These are phyloP conservation scores for Phenacoccus solenopsis DNA, from an alignment of 1,140 invertebrate genomes.

Conservation along the genomic window DNA sequence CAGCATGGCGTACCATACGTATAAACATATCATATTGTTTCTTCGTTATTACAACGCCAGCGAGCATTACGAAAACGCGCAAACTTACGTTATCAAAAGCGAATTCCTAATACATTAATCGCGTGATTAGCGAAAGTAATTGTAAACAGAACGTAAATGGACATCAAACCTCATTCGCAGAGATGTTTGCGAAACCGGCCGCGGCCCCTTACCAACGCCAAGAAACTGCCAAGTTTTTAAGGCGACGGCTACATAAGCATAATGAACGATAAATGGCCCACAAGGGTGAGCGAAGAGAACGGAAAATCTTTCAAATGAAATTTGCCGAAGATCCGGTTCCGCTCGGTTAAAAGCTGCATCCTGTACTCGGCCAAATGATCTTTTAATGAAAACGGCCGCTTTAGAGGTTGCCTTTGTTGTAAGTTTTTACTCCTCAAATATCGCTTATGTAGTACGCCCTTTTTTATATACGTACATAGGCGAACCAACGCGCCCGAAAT, in stretches of 20 bases:
- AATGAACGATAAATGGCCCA: background rate
- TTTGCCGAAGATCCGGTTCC: slow-evolving; percentile 12
- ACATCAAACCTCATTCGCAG: background rate
- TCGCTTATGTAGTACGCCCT: background rate
- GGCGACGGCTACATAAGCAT: background rate
- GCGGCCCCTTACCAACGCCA: background rate
- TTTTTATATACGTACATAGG: too few relatives aligned
- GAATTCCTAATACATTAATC: background rate
- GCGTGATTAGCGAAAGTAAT: background rate
- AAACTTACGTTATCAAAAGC: background rate
- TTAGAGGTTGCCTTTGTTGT: background rate
- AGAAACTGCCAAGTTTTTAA: background rate
- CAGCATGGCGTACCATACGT: background rate
- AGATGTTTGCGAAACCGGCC: too few relatives aligned
- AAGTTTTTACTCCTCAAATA: background rate
- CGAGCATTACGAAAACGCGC: background rate
- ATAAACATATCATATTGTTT: background rate
- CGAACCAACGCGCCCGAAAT: too few relatives aligned
- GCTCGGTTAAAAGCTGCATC: slow-evolving; percentile 11
- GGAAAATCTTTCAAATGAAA: slow-evolving; percentile 14
- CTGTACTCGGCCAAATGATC: slow-evolving; percentile 17
- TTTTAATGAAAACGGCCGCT: slow-evolving; percentile 14
- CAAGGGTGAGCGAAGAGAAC: background rate
- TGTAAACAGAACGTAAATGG: background rate
- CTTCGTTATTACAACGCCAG: background rate